phyloP scores from a whole-genome alignment of 1,140 invertebrate species.

The Meloidogyne exigua region DNA sequence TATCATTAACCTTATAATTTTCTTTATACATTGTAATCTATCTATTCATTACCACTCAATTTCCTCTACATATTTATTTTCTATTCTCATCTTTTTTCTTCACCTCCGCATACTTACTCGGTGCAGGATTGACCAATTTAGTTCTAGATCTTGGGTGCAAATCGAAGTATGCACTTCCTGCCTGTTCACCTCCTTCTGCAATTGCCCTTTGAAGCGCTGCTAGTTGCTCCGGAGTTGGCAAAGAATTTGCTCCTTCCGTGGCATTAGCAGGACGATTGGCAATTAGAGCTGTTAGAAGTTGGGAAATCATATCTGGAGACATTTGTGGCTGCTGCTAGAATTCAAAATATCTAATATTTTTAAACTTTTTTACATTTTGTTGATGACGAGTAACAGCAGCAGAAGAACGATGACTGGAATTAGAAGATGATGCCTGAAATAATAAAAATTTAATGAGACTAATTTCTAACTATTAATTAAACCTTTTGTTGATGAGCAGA shows the following conservation, averaged over 20 bases:
- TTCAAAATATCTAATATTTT: neutral
- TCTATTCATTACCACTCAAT: no score
- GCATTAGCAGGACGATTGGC: neutral
- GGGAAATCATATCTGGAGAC: neutral
- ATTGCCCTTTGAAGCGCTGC: neutral
- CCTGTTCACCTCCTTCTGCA: neutral
- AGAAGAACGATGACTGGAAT: neutral
- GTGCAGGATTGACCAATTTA: neutral
- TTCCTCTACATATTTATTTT: no score
- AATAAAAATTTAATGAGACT: neutral
- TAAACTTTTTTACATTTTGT: constrained; percentile 3
- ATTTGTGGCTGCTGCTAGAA: neutral
- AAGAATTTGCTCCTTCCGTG: neutral
- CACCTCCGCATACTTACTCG: neutral
- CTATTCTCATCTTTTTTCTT: neutral
- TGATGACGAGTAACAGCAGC: neutral
- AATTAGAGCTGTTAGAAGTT: neutral
- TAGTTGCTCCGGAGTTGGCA: neutral
- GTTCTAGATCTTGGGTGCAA: neutral
- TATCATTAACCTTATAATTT: no score
- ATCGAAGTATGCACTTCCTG: neutral
- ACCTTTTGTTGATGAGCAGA: neutral
- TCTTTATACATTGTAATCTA: no score
- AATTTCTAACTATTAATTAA: neutral
- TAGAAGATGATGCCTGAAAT: neutral